Evolutionary conservation across 2,113 vertebrate genomes (phyloP).

Genomic region (Microtus oregoni): DNA sequence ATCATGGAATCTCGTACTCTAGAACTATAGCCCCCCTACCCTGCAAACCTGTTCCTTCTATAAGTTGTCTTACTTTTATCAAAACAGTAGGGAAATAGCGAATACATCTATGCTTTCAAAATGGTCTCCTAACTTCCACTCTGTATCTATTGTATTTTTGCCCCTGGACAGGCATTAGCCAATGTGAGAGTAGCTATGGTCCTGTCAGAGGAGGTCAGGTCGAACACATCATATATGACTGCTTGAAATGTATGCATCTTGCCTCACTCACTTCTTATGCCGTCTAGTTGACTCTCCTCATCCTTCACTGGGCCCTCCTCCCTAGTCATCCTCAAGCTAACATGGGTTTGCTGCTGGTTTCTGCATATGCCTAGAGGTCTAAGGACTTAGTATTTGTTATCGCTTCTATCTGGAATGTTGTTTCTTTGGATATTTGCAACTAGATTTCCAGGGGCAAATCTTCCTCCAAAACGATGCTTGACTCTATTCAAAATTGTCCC

Average conservation of each 20-base stretch:
- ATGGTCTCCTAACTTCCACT: neutral
- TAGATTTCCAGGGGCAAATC: neutral
- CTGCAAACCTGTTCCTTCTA: neutral
- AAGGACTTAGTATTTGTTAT: neutral
- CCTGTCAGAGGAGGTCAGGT: neutral
- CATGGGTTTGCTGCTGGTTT: neutral
- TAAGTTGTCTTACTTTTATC: neutral
- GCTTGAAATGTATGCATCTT: neutral
- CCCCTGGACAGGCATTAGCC: neutral
- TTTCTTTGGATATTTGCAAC: neutral
- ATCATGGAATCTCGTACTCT: neutral
- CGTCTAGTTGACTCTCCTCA: no score
- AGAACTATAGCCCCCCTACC: neutral
- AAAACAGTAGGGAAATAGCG: neutral
- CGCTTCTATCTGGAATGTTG: neutral
- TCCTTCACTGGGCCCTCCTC: neutral
- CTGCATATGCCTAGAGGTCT: neutral
- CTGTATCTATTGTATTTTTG: accelerated
- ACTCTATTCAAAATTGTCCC: neutral
- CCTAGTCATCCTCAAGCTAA: neutral
- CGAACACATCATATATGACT: neutral
- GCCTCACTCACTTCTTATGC: neutral
- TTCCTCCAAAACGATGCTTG: neutral
- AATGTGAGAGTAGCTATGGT: neutral
- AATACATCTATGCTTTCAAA: neutral